Base-by-base conservation (phyloP, 2,888 invertebrate species). In the Cenopis cana region DNA sequence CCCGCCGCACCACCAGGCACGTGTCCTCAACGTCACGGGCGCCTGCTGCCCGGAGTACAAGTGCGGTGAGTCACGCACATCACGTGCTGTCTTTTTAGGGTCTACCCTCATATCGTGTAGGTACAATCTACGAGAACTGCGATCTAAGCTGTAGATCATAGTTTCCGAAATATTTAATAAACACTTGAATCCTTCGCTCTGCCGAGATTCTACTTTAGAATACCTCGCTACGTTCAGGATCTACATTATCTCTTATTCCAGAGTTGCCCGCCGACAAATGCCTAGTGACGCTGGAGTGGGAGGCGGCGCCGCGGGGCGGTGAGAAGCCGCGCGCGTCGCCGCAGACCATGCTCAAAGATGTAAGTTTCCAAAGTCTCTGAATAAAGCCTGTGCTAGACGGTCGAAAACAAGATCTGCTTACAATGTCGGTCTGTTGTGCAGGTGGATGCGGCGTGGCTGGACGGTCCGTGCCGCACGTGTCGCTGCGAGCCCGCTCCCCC, bases 381-480 rank as follows among this genome's bases (percentile, higher is more conserved):
- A n/a, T n/a, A n/a, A n/a, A n/a, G n/a, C n/a, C n/a, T n/a, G n/a
- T n/a, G n/a, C n/a, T n/a, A n/a, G n/a, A n/a, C n/a, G n/a, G n/a
- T n/a, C n/a, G n/a, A n/a, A n/a, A n/a, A n/a, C n/a, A n/a, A n/a
- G n/a, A n/a, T n/a, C n/a, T n/a, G n/a, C n/a, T n/a, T n/a, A n/a
- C n/a, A n/a, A n/a, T n/a, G n/a, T n/a, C n/a, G n/a, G n/a, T n/a
- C n/a, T n/a, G n/a, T n/a, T 29, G 29, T 29, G 4, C 29, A 71
- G 71, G 11, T 67, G 50, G 95, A 95, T 12, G 93, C 94, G 0
- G 92, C 87, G 0, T 97, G 97, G 97, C 82, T 91, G 73, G 96
- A 97, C 83, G 96, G 96, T 0, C 95, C 95, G 24, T 97, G 97
- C 79, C 94, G 95, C 50, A 89, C 91, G 41, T 97, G 97, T 77